Base-by-base conservation (phyloP, 2,888 invertebrate species). In the Chrysopilus asiliformis region DNA sequence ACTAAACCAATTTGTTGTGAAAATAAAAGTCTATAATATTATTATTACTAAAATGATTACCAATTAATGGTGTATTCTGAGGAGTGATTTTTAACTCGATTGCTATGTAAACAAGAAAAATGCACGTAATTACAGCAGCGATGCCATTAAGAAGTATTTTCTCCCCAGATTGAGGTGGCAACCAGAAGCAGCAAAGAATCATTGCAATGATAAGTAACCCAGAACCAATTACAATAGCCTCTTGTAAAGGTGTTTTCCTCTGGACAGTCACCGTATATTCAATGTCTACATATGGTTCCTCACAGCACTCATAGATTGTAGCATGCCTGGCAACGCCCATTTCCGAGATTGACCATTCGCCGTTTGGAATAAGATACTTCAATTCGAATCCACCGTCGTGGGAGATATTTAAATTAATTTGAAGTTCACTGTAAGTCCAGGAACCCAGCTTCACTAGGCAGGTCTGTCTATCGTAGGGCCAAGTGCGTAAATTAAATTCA, bases 401-500 rank as follows among this genome's bases (percentile, higher is more conserved):
- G 12, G 44, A 46, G 24, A 36, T 43, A 36, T 47, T 51, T 10
- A 72, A 46, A 43, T 72, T 67, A 7, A 79, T 61, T 47, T 76
- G 70, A 16, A 74, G 68, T 1, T 70, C 69, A 36, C 67, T 66
- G 51, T 76, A 72, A 1, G 75, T 72, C 73, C 84, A 78, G 1
- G 85, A 83, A 2, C 81, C 83, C 42, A 87, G 71, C 49, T 70
- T 71, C 40, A 86, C 60, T 28, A 55, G 51, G 48, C 80, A 81
- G 0, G 53, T 58, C 55, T 87, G 86, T 5, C 61, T 61, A 57
- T 87, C 87, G 31, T 67, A 71, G 0, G 87, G 87, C 86, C 86
- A 87, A 42, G 68, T 63, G 12, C 67, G 60, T 34, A 86, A 65
- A 52, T 85, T 72, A 18, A 74, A 53, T 38, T 76, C 71, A 49